Evolutionary conservation across 2,113 vertebrate species (phyloP), one percentile per base, ranked within the genome.

Genomic region (Campylomormyrus numenius): DNA sequence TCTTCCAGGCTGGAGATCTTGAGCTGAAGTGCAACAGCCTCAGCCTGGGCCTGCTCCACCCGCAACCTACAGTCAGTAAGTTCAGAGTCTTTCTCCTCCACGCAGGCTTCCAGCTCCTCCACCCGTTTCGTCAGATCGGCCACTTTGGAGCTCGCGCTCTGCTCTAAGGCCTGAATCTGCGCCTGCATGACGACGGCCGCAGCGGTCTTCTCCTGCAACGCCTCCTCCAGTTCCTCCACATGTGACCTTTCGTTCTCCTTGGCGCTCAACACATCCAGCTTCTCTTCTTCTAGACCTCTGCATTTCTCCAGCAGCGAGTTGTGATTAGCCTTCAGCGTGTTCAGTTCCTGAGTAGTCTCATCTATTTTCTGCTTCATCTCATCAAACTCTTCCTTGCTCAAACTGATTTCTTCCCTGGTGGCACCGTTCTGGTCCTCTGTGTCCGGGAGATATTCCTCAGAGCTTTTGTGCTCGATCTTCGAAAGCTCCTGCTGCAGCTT

Each of bases 401-500:
- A 92, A 42, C 92, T 92, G 0, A 92, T 92, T 15, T 93, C 92
- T n/a, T 92, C 58, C 49, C 91, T 93, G 66, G 95, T 86, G 84
- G 95, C 93, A 21, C 91, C 92, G 90, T 95, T 93, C 86, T 94
- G 21, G 87, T 96, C 95, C 89, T 96, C 97, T 46, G 96, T 94
- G 11, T 96, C 93, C n/a, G 94, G 94, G 90, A 93, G 91, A 56
- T 84, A 6, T 13, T 94, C 95, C 85, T 92, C 66, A 13, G 94
- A 91, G 5, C 92, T 27, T 50, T 97, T 97, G 89, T 95, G 96
- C 90, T 96, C 97, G 39, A 97, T 98, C 91, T 94, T 95, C 88
- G 95, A 92, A 88, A 99, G 94, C 88, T 99, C 98, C 91, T 98
- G 96, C 91, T 99, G 98, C 88, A 99, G 97, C 90, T 96, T 98